Evolutionary conservation across 2,797 vertebrate genomes (phyloP).

Genomic region (Acanthiza pusilla): DNA sequence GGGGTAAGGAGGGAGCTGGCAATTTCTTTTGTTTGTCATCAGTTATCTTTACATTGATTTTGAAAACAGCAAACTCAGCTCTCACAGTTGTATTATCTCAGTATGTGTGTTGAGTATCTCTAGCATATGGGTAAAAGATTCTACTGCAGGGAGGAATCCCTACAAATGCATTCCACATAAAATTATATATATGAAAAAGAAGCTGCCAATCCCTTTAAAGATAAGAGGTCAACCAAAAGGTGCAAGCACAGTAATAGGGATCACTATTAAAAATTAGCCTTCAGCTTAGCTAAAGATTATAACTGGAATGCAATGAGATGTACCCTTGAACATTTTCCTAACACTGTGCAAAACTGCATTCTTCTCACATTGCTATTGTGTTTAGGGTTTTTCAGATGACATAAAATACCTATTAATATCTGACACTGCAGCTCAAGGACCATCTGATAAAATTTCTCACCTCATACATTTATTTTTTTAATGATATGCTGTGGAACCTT

Average conservation of each 20-base stretch:
- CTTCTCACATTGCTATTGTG: background rate
- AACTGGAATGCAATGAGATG: background rate
- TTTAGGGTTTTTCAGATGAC: background rate
- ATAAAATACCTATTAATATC: background rate
- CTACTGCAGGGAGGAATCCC: background rate
- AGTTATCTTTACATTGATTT: background rate
- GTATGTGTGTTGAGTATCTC: background rate
- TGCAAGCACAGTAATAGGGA: background rate
- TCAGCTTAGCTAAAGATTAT: background rate
- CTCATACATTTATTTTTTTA: background rate
- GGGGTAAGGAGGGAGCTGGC: background rate
- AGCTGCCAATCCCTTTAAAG: background rate
- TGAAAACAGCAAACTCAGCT: background rate
- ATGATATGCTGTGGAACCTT: background rate
- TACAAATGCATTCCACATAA: background rate
- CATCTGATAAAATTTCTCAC: background rate
- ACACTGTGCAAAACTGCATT: background rate
- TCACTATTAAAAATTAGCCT: background rate
- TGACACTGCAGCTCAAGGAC: background rate
- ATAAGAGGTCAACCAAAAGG: background rate
- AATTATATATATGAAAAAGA: background rate
- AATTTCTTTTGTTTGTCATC: background rate
- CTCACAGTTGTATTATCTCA: background rate
- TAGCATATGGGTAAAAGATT: background rate
- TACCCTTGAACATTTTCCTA: background rate